phyloP scores from a whole-genome alignment of 2,113 vertebrate genomes.

The Notarius lentiginosus region DNA sequence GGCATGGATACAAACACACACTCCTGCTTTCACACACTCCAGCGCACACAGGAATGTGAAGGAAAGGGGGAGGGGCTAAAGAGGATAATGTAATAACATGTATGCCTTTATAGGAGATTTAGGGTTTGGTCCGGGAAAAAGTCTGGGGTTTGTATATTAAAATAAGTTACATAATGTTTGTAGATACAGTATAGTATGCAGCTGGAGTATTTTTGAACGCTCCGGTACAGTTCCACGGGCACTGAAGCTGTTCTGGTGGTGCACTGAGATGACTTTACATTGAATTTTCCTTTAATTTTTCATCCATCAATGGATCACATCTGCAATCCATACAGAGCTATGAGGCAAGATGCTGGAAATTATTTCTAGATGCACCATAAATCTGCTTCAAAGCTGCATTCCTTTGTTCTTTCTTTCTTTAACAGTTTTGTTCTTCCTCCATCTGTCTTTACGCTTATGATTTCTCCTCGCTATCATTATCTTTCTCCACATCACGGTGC shows the following conservation, averaged over 20 bases:
- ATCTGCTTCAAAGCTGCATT: neutral
- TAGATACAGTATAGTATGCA: neutral
- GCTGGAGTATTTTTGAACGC: neutral
- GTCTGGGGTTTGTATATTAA: neutral
- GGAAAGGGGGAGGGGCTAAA: neutral
- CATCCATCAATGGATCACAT: neutral
- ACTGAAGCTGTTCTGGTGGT: neutral
- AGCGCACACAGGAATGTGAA: neutral
- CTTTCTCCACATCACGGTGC: neutral
- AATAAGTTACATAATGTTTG: neutral
- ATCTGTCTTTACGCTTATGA: neutral
- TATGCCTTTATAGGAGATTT: neutral
- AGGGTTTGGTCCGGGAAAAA: neutral
- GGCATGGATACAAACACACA: neutral
- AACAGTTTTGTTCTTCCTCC: neutral
- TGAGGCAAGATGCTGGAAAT: neutral
- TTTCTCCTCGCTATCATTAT: neutral
- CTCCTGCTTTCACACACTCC: neutral
- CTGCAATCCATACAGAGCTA: neutral
- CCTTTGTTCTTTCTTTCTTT: neutral
- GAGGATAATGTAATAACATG: neutral
- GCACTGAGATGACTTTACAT: too few species aligned
- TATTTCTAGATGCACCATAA: neutral
- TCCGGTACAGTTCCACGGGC: neutral
- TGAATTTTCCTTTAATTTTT: conserved; percentile 4